Conservation (phyloP, 1,140 invertebrate species). For the Neodiprion pinetum region DNA sequence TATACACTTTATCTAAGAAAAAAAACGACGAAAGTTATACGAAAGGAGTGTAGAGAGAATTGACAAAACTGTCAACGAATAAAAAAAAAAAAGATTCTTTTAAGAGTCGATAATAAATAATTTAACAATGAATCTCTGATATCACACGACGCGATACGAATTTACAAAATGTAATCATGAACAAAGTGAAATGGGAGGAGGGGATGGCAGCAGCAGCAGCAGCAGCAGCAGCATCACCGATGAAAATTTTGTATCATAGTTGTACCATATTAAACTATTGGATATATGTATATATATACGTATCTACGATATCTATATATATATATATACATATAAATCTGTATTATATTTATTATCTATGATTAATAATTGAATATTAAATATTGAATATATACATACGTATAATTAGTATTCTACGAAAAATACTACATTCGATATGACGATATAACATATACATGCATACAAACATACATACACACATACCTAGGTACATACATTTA, state of each 20-base stretch:
- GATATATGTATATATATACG: constrained; percentile 19
- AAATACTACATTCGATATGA: too few species aligned
- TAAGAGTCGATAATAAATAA: constrained; percentile 3
- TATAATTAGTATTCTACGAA: not conserved
- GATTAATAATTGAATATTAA: constrained; percentile 27
- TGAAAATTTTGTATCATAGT: constrained; percentile 58
- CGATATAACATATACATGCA: too few species aligned
- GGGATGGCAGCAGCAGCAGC: too few species aligned
- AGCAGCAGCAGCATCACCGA: not conserved
- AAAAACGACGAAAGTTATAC: too few species aligned
- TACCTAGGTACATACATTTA: too few species aligned
- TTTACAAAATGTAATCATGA: too few species aligned
- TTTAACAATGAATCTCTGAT: constrained; percentile 16
- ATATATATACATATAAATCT: constrained; percentile 48
- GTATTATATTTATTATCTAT: constrained; percentile 64
- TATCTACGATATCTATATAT: too few species aligned
- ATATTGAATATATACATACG: not conserved
- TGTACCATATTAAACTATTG: constrained; percentile 60
- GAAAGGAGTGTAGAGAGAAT: constrained; percentile 29
- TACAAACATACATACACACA: too few species aligned
- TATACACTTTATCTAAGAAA: too few species aligned
- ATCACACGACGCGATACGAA: too few species aligned
- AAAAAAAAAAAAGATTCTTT: not conserved
- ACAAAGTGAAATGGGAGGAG: too few species aligned
- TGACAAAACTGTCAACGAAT: constrained; percentile 7